A percentile compares a stretch with the other conserved stretches of the same genome.
These are phyloP conservation scores for Albula goreensis DNA, from an alignment of 2,113 vertebrate genomes.

Conservation along the genomic window DNA sequence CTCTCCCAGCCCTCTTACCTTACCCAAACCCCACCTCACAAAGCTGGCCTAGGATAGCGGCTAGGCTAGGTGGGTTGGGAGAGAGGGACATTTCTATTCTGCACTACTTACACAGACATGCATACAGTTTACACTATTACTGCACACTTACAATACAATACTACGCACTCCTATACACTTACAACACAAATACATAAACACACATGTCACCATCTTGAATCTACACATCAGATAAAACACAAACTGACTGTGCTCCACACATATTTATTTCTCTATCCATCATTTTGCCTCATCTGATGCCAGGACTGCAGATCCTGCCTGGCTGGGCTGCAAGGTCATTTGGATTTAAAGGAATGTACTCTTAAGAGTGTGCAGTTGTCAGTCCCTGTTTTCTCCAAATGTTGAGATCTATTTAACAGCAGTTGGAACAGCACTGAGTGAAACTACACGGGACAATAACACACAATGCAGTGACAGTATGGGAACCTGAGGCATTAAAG, in stretches of 20 bases:
- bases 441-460: neutral
- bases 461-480: neutral
- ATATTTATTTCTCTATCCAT: neutral
- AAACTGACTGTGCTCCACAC: neutral
- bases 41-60: slow-evolving; percentile 65
- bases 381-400: neutral
- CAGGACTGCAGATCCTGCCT: neutral
- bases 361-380: neutral
- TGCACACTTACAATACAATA: too few relatives aligned
- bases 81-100: slow-evolving; percentile 62
- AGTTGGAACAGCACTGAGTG: neutral
- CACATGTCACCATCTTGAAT: neutral
- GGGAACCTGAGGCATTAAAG: neutral
- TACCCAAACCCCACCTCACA: slow-evolving; percentile 70
- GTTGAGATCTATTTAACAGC: neutral
- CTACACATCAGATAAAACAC: neutral
- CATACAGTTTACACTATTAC: neutral
- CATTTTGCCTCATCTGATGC: neutral
- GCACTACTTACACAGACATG: slow-evolving; percentile 37
- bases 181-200: neutral
- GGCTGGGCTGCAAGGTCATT: neutral
- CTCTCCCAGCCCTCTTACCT: slow-evolving; percentile 74
- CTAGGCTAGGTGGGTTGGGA: slow-evolving; percentile 57
- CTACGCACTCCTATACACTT: too few relatives aligned
- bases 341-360: neutral